Percentiles rank a stretch among this genome's conserved stretches.
These are phyloP conservation scores for Philopedon plagiatum DNA, from an alignment of 2,888 invertebrate genomes.

Conservation along the genomic window DNA sequence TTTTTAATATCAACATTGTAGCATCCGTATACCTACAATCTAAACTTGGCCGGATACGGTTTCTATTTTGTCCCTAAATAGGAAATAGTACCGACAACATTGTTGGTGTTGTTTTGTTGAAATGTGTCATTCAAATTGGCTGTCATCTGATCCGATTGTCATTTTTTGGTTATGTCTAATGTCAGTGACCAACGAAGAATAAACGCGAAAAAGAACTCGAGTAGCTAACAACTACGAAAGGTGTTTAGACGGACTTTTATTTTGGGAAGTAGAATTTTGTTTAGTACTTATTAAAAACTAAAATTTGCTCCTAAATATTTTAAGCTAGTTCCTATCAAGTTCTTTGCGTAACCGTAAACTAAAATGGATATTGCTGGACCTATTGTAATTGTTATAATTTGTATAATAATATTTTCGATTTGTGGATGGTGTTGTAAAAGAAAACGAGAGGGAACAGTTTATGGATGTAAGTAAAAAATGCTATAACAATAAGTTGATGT, in stretches of 20 bases:
- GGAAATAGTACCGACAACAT: no score
- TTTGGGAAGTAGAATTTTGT: not conserved
- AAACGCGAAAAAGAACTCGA: not conserved
- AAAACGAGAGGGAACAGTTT: constrained; percentile 60
- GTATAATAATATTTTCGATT: constrained; percentile 59
- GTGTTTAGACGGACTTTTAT: not conserved
- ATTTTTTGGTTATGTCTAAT: not conserved
- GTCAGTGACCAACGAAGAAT: not conserved
- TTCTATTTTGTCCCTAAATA: no score
- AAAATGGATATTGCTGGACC: constrained; percentile 59
- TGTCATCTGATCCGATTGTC: not conserved
- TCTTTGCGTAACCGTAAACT: not conserved
- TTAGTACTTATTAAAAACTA: no score
- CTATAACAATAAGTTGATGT: no score
- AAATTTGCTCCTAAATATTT: not conserved
- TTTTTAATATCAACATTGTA: no score
- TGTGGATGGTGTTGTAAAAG: constrained; percentile 62
- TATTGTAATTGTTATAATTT: constrained; percentile 57
- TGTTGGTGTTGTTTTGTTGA: not conserved
- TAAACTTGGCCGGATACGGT: no score
- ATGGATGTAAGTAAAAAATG: constrained; percentile 57
- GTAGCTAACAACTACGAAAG: constrained; percentile 5
- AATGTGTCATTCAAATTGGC: no score
- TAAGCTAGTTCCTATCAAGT: not conserved
- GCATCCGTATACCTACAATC: no score